phyloP scores from a whole-genome alignment of 1,140 invertebrate species.

The Drosophila busckii region DNA sequence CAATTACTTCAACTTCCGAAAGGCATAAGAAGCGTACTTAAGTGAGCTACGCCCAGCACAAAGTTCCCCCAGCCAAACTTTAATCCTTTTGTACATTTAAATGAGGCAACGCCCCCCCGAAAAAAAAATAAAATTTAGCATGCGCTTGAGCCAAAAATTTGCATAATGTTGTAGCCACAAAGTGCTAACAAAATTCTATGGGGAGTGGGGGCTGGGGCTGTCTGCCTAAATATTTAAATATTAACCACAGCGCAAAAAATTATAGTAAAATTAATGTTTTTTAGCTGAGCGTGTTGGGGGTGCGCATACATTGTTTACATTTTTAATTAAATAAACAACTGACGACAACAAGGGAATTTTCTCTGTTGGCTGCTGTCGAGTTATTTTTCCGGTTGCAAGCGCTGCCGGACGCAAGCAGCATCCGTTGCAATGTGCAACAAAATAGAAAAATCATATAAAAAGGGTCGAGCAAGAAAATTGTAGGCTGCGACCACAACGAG shows the following conservation, averaged over 20 bases:
- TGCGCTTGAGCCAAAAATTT: conserved; percentile 42
- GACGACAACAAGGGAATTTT: conserved; percentile 34
- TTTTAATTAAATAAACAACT: conserved; percentile 60
- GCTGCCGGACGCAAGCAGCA: conserved; percentile 35
- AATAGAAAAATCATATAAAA: conserved; percentile 31
- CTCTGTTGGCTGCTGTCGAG: conserved; percentile 26
- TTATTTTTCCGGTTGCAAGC: conserved; percentile 52
- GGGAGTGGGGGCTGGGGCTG: no score
- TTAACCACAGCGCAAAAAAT: conserved; percentile 6
- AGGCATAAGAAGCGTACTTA: conserved; percentile 37
- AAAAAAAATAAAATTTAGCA: conserved; percentile 28
- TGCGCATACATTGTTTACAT: conserved; percentile 42
- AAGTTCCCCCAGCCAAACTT: conserved; percentile 22
- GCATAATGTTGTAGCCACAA: conserved; percentile 23
- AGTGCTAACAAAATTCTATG: background rate
- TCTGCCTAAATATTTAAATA: conserved; percentile 26
- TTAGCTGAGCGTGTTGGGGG: background rate
- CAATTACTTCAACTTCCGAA: conserved; percentile 53
- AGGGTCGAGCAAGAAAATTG: conserved; percentile 34
- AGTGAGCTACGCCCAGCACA: conserved; percentile 12
- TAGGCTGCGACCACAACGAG: conserved; percentile 21
- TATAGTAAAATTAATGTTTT: conserved; percentile 18
- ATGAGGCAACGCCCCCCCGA: conserved; percentile 28
- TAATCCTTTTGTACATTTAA: conserved; percentile 56
- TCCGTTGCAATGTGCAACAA: conserved; percentile 35